phyloP scores from a whole-genome alignment of 1,140 invertebrate species.

The Calephelis nemesis region DNA sequence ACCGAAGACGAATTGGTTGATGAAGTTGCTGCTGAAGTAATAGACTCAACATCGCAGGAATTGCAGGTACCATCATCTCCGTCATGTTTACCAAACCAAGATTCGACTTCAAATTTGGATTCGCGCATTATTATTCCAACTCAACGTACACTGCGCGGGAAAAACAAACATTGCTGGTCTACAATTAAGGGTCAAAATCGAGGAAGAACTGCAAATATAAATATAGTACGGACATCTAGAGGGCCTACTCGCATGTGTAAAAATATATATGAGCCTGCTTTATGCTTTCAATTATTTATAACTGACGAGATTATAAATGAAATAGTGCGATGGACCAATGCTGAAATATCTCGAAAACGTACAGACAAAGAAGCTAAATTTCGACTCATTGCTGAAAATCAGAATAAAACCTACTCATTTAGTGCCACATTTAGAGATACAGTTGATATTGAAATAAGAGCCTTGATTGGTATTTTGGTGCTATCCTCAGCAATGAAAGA shows the following conservation, averaged over 20 bases:
- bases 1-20: not conserved
- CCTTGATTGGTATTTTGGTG: too few species aligned
- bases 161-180: constrained; percentile 21
- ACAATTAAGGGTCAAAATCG: constrained; percentile 14
- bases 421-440: not conserved
- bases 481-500: too few species aligned
- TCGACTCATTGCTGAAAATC: not conserved
- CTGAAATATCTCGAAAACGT: not conserved
- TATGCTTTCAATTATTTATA: constrained; percentile 25
- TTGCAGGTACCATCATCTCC: constrained; percentile 21
- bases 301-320: constrained; percentile 21
- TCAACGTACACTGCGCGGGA: constrained; percentile 21
- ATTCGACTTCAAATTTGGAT: constrained; percentile 20
- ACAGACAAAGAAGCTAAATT: not conserved
- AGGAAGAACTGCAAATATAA: not conserved
- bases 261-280: constrained; percentile 16
- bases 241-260: constrained; percentile 19
- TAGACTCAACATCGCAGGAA: constrained; percentile 21
- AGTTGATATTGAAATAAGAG: too few species aligned
- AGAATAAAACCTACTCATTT: not conserved
- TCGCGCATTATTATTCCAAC: constrained; percentile 17
- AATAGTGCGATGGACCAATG: not conserved
- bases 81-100: constrained; percentile 18
- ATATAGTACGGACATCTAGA: constrained; percentile 21
- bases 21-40: constrained; percentile 21